Evolutionary conservation across 2,113 vertebrate species (phyloP).

Genomic region (Cnemophilus loriae): DNA sequence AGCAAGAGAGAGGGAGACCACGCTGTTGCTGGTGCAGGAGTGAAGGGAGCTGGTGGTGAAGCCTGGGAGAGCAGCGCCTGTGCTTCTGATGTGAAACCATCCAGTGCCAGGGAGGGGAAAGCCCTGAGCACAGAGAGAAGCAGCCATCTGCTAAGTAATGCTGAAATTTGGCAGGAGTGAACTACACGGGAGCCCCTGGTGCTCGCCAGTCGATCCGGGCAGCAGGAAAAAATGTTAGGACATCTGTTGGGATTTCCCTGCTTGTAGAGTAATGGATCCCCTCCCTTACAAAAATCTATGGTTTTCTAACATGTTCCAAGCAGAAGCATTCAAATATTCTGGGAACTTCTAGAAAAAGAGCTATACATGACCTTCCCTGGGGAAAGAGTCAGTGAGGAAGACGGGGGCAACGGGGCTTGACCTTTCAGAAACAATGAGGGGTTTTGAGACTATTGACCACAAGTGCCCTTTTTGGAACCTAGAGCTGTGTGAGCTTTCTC

Average conservation of each 20-base stretch:
- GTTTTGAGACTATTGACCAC: not conserved
- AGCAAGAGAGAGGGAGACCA: not conserved
- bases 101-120: not conserved
- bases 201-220: fast-evolving
- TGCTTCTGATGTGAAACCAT: not conserved
- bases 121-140: not conserved
- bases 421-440: not conserved
- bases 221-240: not conserved
- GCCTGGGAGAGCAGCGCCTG: not conserved
- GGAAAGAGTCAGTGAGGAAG: not conserved
- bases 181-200: not conserved
- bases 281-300: not conserved
- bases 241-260: not conserved
- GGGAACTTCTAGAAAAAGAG: not conserved
- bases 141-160: not conserved
- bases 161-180: not conserved
- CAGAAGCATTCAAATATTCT: not conserved
- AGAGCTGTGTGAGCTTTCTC: not conserved
- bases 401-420: fast-evolving
- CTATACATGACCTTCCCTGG: not conserved
- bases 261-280: not conserved
- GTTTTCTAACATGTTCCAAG: not conserved
- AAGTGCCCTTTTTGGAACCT: not conserved
- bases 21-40: fast-evolving
- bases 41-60: not conserved